Percentiles rank a stretch among this genome's conserved stretches.
Conservation (phyloP, 2,113 vertebrate species). For the Alectura lathami region DNA sequence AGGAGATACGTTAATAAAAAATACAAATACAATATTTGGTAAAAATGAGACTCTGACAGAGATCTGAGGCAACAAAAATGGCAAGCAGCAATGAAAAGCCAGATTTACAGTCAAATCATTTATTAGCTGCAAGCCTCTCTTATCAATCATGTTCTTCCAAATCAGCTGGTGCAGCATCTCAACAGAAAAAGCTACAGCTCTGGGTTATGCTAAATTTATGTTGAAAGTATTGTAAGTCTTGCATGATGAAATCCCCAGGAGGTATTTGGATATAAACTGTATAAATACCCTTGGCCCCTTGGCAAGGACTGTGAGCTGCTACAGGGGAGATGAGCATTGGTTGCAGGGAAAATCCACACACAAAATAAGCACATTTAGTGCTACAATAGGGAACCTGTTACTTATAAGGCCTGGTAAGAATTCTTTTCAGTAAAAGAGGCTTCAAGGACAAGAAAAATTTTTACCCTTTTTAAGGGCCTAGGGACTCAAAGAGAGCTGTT, state of each 20-base stretch:
- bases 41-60: not conserved
- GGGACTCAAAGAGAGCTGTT: not conserved
- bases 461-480: constrained; percentile 18
- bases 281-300: not conserved
- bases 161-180: not conserved
- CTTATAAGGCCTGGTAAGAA: not conserved
- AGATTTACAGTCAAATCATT: not conserved
- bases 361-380: constrained; percentile 2
- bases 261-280: not conserved
- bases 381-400: not conserved
- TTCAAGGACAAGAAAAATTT: constrained; percentile 17
- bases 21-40: not conserved
- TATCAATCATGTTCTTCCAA: not conserved
- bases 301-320: not conserved
- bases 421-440: not conserved
- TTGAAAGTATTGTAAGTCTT: constrained; percentile 14
- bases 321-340: not conserved
- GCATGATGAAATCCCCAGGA: not conserved
- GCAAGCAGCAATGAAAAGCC: not conserved
- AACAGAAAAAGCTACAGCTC: not conserved
- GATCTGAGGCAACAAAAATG: not conserved
- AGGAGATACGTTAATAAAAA: not conserved
- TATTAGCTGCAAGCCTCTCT: not conserved
- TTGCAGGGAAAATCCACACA: not conserved
- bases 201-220: constrained; percentile 10